Evolutionary conservation across 2,888 invertebrate genomes (phyloP), one percentile per base, ranked within the genome.

Genomic region (Polietes domitor): DNA sequence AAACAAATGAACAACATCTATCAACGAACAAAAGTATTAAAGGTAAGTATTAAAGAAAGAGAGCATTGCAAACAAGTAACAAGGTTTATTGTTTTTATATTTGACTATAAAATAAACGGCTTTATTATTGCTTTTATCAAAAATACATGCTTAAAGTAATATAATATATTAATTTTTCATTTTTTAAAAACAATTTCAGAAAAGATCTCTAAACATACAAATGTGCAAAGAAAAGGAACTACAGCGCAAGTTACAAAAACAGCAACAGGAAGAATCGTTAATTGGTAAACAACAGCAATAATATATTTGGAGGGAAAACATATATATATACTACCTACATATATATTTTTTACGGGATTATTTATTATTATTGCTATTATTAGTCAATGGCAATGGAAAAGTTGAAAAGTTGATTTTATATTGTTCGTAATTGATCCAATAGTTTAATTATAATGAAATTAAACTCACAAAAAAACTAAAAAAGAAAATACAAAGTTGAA

Each of bases 1-100:
- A 91, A 90, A 76, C 89, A 92, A 88, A 92, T 92, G 92, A 89
- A 90, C 70, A 87, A 77, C 37, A 90, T 92, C 85, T 92, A 92
- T 87, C 91, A 92, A 73, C 91, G 90, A 37, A 89, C 90, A 24
- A 91, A 90, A 87, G 87, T 86, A 2, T 86, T 92, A 32, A 92
- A 92, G 91, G 92, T 92, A 82, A 76, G 61, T 73, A 1, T 1
- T 12, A 37, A 50, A 73, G 37, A n/a, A n/a, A n/a, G 4, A 50
- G n/a, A n/a, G n/a, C n/a, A n/a, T n/a, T 21, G 53, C 21, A n/a
- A n/a, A 53, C 7, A 21, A 53, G 19, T 17, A 53, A 7, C 17
- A 50, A 50, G 7, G 37, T 37, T 37, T n/a, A n/a, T 37, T 37
- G 32, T 7, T 32, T 32, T 32, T 7, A 32, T 32, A 5, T 32